These are phyloP conservation scores for Dallia pectoralis DNA, from an alignment of 2,797 vertebrate genomes.

Conservation along the genomic window DNA sequence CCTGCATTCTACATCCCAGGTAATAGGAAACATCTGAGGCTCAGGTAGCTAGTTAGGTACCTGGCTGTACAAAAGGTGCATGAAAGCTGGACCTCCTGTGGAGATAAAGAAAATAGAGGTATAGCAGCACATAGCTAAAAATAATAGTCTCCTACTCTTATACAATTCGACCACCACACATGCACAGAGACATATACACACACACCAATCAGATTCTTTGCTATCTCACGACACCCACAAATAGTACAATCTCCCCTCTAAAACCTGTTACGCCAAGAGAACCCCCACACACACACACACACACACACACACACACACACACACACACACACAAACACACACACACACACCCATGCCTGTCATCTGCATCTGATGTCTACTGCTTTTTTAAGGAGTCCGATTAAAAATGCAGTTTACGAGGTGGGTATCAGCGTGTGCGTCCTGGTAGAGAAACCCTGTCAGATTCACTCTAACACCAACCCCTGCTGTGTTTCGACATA, in stretches of 20 bases:
- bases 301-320: not conserved
- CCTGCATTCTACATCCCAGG: not conserved
- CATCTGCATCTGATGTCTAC: not conserved
- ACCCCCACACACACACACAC: not conserved
- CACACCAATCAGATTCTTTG: not conserved
- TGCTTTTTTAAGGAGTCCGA: slow-evolving; percentile 27
- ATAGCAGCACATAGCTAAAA: slow-evolving; percentile 3
- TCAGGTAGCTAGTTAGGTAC: not conserved
- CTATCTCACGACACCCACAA: not conserved
- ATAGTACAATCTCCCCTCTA: not conserved
- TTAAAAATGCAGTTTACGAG: slow-evolving; percentile 24
- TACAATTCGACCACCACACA: not conserved
- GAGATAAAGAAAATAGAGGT: not conserved
- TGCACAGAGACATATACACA: not conserved
- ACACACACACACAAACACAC: no score
- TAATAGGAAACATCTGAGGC: not conserved
- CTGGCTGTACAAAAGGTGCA: not conserved
- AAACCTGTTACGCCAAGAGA: no score
- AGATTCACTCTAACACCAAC: slow-evolving; percentile 52
- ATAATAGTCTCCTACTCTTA: not conserved
- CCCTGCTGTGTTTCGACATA: slow-evolving; percentile 38
- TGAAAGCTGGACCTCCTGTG: not conserved
- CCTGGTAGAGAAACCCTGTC: slow-evolving; percentile 30
- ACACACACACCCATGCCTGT: not conserved
- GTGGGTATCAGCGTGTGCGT: slow-evolving; percentile 2